These are phyloP conservation scores for Rhinella marina DNA, from an alignment of 2,797 vertebrate species.

Conservation along the genomic window DNA sequence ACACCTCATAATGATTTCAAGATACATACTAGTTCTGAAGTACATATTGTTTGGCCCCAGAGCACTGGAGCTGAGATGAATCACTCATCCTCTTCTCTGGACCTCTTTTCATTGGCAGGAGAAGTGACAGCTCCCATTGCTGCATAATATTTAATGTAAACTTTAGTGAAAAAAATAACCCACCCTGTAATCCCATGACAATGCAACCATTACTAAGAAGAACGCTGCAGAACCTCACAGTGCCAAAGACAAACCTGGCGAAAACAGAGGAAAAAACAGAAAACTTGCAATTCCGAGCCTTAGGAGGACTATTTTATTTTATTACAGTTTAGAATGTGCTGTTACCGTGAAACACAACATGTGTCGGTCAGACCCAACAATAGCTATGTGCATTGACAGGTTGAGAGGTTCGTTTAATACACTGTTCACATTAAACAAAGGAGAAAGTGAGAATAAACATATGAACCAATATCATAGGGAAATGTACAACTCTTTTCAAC, in stretches of 20 bases:
- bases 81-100: conserved; percentile 46
- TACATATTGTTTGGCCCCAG: conserved; percentile 29
- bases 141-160: conserved; percentile 47
- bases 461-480: background rate
- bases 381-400: background rate
- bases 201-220: conserved; percentile 30
- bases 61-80: conserved; percentile 29
- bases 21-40: background rate
- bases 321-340: conserved; percentile 38
- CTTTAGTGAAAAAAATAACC: conserved; percentile 41
- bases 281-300: conserved; percentile 4
- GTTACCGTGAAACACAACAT: conserved; percentile 21
- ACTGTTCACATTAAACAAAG: background rate
- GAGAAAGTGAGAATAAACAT: background rate
- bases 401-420: background rate
- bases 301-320: conserved; percentile 19
- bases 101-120: conserved; percentile 35
- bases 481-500: background rate
- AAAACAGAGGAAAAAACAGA: conserved; percentile 26
- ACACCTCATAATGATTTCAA: conserved; percentile 40
- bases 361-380: background rate
- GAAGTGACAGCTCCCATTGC: conserved; percentile 30
- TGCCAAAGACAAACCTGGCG: conserved; percentile 45
- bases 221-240: background rate
- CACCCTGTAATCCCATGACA: conserved; percentile 47